Base-by-base conservation (phyloP, 2,888 invertebrate genomes). In the Exephanes ischioxanthus region DNA sequence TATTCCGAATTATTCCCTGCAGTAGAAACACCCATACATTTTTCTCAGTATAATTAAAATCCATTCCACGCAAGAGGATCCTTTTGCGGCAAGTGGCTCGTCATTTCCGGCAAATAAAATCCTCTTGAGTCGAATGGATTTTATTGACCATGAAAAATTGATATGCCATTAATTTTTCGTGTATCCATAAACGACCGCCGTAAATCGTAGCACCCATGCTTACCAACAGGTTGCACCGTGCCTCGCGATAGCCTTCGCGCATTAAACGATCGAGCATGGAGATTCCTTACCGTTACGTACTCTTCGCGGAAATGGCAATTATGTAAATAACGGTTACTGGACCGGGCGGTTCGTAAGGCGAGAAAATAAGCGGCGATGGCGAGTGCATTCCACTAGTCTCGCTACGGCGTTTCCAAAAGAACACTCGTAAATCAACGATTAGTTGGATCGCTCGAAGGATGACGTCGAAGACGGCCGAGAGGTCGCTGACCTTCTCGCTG, bases 291-390 rank as follows among this genome's bases (percentile, higher is more conserved):
- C 83, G 87, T 85, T 85, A 87, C 55, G 14, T 41, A 45, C 68
- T 79, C 75, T 55, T 30, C 76, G 66, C 67, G 45, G 80, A 72
- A 63, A 51, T 58, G 66, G 66, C 77, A 80, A 87, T 87, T 86
- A 87, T 86, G 87, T 86, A 85, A 87, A 87, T 85, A 87, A 86
- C 86, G 86, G 87, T 84, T 82, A 51, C 22, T 73, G 58, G 66
- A 73, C 66, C 84, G 66, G 66, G 73, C 66, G 81, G 66, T 72
- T 72, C 72, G 61, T 80, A 51, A 76, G 63, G 63, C 68, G 75
- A 75, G 72, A 37, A 67, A 81, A 79, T 58, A 80, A 67, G 48
- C 16, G 58, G 41, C 19, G 61, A 33, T 53, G 48, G 70, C 63
- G 70, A 71, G 66, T 77, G 37, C 73, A 85, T 75, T 63, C 48